Percentiles rank a stretch among this genome's conserved stretches.
Evolutionary conservation across 2,888 invertebrate genomes (phyloP).

Genomic region (Heliconius cydno): DNA sequence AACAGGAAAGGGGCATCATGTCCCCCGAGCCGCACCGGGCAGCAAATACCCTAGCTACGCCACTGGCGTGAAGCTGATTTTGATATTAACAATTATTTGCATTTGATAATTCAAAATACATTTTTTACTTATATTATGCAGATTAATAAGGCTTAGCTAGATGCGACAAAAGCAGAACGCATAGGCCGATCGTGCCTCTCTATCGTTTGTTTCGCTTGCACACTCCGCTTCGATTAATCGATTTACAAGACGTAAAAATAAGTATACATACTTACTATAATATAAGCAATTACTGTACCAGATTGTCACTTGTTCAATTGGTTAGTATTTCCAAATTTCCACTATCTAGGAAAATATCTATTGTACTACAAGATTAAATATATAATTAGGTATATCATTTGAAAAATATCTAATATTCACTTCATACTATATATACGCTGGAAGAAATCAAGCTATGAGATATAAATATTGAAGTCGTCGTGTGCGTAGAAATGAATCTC

Average conservation of each 20-base stretch:
- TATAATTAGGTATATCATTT: neutral
- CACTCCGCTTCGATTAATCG: no score
- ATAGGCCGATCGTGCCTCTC: no score
- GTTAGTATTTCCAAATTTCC: neutral
- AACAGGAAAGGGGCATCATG: no score
- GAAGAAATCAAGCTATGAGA: neutral
- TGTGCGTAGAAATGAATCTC: neutral
- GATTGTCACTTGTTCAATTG: neutral
- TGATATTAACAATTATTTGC: neutral
- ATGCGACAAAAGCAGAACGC: no score
- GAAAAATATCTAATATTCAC: slow-evolving; percentile 4
- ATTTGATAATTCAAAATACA: no score
- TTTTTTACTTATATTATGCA: no score
- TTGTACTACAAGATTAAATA: neutral
- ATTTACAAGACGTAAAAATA: no score
- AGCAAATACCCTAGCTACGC: no score
- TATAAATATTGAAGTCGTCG: slow-evolving; percentile 3
- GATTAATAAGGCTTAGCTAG: no score
- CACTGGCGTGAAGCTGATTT: neutral
- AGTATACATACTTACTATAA: neutral
- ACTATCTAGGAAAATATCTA: neutral
- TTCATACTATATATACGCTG: neutral
- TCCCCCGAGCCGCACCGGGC: no score
- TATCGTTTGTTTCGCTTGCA: no score
- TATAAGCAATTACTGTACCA: neutral